Conservation (phyloP, 2,888 invertebrate genomes). For the Scaeva pyrastri region DNA sequence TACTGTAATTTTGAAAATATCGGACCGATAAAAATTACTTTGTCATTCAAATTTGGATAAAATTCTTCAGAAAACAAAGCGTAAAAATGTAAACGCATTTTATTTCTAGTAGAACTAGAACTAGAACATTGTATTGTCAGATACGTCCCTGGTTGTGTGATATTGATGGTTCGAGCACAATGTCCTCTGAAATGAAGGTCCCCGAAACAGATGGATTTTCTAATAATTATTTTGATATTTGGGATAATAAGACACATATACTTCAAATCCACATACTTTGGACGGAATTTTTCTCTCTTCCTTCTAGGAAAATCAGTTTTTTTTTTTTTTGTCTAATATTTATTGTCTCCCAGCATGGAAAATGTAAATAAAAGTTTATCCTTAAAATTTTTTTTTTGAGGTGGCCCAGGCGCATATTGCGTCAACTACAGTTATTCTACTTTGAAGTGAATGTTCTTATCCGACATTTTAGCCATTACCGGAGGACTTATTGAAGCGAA, state of each 20-base stretch:
- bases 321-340: conserved; percentile 23
- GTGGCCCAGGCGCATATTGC: conserved; percentile 50
- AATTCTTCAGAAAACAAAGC: too few species aligned
- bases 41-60: too few species aligned
- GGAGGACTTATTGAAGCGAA: conserved; percentile 9
- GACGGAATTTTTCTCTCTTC: background rate
- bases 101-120: too few species aligned
- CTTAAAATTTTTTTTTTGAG: conserved; percentile 47
- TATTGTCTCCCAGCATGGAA: background rate
- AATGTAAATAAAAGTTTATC: conserved; percentile 59
- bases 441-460: conserved; percentile 28
- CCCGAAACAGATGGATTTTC: conserved; percentile 53
- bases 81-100: too few species aligned
- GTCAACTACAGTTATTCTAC: conserved; percentile 36
- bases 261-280: background rate
- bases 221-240: conserved; percentile 57
- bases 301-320: conserved; percentile 14
- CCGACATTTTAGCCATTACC: background rate
- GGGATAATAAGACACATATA: background rate
- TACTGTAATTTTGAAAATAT: too few species aligned
- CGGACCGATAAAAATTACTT: too few species aligned
- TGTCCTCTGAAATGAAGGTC: conserved; percentile 18
- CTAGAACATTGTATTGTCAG: too few species aligned
- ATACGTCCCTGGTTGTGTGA: conserved; percentile 16
- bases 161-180: background rate